phyloP scores from a whole-genome alignment of 2,797 vertebrate genomes.

The Hipposideros larvatus region DNA sequence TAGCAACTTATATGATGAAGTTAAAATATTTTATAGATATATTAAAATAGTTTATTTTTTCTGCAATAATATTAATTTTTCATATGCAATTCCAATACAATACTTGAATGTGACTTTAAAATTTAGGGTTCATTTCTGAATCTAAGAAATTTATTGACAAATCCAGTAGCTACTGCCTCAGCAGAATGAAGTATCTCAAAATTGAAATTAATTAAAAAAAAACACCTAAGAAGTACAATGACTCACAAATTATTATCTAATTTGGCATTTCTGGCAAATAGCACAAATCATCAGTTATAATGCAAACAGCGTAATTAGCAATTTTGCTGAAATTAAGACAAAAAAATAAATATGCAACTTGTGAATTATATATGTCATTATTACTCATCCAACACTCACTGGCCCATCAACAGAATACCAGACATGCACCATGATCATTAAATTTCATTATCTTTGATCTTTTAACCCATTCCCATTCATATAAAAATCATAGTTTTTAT shows the following conservation, averaged over 20 bases:
- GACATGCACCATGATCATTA: background rate
- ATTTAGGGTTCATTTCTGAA: background rate
- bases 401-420: background rate
- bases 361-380: background rate
- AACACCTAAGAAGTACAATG: background rate
- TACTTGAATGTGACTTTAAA: background rate
- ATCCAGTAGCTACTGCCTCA: background rate
- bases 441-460: background rate
- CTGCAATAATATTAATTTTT: background rate
- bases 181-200: slow-evolving; percentile 17
- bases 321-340: background rate
- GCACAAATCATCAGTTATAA: background rate
- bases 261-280: background rate
- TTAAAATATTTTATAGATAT: background rate
- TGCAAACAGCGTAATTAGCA: background rate
- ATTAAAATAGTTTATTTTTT: background rate
- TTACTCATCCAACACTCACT: background rate
- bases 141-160: background rate
- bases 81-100: background rate
- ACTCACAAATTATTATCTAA: background rate
- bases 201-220: slow-evolving; percentile 12
- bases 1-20: background rate
- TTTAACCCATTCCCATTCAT: background rate
- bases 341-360: background rate
- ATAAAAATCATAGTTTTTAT: background rate